Percentiles rank a stretch among this genome's conserved stretches.
phyloP scores from a whole-genome alignment of 2,113 vertebrate genomes.

The Chloropsis cyanopogon region DNA sequence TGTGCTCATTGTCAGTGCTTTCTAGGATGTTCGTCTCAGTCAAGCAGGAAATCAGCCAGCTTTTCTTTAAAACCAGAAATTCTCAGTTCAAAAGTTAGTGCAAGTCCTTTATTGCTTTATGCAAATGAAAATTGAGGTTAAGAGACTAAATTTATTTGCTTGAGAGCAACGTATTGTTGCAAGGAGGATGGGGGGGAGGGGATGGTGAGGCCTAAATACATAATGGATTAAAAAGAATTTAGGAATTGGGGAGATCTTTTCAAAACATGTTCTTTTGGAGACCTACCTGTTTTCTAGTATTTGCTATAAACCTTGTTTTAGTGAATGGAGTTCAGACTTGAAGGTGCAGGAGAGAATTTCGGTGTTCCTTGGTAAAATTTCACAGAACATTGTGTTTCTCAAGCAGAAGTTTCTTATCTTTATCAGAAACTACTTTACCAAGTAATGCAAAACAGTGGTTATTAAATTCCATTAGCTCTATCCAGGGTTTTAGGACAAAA shows the following conservation, averaged over 20 bases:
- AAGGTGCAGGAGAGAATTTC: neutral
- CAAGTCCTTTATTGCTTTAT: neutral
- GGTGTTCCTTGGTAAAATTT: neutral
- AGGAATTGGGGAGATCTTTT: neutral
- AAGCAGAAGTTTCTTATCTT: neutral
- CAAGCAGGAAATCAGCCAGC: neutral
- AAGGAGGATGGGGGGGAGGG: too few species aligned
- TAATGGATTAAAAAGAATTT: neutral
- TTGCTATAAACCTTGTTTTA: neutral
- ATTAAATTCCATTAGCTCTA: neutral
- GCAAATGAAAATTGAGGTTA: neutral
- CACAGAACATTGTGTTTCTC: neutral
- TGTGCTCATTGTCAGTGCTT: neutral
- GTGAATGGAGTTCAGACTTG: neutral
- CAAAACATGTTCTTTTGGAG: neutral
- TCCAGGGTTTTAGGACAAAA: neutral
- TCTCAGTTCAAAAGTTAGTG: neutral
- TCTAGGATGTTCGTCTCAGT: neutral
- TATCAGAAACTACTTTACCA: neutral
- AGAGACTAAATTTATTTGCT: neutral
- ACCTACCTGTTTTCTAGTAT: neutral
- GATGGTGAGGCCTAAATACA: neutral
- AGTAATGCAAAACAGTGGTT: neutral
- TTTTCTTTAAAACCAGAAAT: neutral
- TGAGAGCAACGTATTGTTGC: neutral